Base-by-base conservation (phyloP, 2,888 invertebrate genomes). In the Synergus gifuensis region DNA sequence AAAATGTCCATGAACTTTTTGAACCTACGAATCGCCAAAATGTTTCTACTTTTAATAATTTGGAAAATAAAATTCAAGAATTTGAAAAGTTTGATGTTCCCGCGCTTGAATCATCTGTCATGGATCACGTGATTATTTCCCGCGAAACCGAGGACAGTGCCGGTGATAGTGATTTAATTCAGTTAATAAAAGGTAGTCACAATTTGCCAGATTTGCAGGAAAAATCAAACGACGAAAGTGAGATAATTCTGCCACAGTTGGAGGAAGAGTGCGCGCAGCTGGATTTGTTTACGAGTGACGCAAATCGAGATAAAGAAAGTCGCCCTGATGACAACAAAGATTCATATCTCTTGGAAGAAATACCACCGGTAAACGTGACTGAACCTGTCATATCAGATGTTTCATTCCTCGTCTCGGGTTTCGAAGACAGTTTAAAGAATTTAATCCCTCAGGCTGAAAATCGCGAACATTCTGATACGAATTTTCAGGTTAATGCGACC, bases 161-260 rank as follows among this genome's bases (percentile, higher is more conserved):
- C 36, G 36, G 36, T 36, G 36, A 36, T 7, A 22, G n/a, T 62
- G 54, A 76, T 76, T 44, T 62, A 18, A 76, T 60, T 76, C 16
- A 62, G 14, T 62, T 44, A 12, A 16, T 36, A 42, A 40, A 22
- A 7, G 44, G 46, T 16, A 46, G 12, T 16, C 54, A 63, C 8
- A 78, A 79, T 64, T 9, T 81, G 1, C 54, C 78, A 9, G 79
- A 84, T 44, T 78, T 81, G 0, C 79, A 78, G n/a, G 84, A 84
- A 73, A 82, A 79, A 14, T 12, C 36, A 5, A 54, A 8, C 11
- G 16, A 4, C 2, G 28, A 54, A 4, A 16, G 12, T 73, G 9
- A 1, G 3, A 58, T 36, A 28, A 14, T 73, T 54, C 2, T 54
- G 8, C 2, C 12, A 12, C 2, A 2, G 4, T 16, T n/a, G 9